Evolutionary conservation across 1,140 invertebrate genomes (phyloP).

Genomic region (Formica exsecta): DNA sequence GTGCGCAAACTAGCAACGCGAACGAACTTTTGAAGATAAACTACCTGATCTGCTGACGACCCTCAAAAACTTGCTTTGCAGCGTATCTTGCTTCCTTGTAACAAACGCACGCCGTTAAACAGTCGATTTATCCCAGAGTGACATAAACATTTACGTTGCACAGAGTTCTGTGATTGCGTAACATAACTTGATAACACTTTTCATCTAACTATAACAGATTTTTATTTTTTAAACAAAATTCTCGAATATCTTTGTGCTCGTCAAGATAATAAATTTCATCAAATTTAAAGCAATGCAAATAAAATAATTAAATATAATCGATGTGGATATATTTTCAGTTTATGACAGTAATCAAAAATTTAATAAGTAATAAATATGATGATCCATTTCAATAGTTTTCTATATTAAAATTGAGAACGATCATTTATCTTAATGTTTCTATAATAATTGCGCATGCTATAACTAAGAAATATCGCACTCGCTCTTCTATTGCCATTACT

Average conservation of each 20-base stretch:
- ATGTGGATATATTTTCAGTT: not conserved
- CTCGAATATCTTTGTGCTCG: not conserved
- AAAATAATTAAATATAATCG: conserved; percentile 1
- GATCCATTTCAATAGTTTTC: not conserved
- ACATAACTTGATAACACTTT: not conserved
- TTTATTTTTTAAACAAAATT: not conserved
- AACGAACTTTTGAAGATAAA: conserved; percentile 54
- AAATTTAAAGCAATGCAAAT: not conserved
- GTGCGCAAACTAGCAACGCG: conserved; percentile 37
- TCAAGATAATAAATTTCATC: not conserved
- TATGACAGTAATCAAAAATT: not conserved
- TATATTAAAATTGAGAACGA: not conserved
- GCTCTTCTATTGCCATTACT: not conserved
- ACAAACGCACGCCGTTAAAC: conserved; percentile 17
- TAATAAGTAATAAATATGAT: not conserved
- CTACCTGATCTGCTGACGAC: conserved; percentile 52
- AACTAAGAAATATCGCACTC: not conserved
- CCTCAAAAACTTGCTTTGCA: conserved; percentile 48
- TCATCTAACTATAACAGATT: not conserved
- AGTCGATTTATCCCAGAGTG: conserved; percentile 30
- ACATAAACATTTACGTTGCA: conserved; percentile 21
- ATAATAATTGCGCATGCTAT: not conserved
- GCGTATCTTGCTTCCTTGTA: conserved; percentile 38
- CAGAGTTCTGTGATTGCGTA: not conserved
- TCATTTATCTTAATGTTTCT: conserved; percentile 9